These are phyloP conservation scores for Drosophila persimilis DNA, from an alignment of 1,140 invertebrate genomes.

Conservation along the genomic window DNA sequence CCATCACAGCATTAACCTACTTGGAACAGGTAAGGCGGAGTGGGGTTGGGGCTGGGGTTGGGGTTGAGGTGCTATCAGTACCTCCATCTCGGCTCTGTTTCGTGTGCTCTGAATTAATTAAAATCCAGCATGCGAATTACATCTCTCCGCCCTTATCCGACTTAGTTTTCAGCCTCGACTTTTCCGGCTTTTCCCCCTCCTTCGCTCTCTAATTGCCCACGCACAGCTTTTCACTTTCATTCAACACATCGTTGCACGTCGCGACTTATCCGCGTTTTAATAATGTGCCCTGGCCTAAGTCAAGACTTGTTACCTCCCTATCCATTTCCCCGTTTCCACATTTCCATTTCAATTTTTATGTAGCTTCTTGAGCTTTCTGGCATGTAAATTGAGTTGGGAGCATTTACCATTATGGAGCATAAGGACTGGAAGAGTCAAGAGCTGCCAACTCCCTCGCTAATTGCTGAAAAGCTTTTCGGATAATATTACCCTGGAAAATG, in stretches of 20 bases:
- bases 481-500: too few relatives aligned
- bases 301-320: neutral
- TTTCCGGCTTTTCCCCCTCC: neutral
- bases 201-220: constrained; percentile 74
- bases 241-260: constrained; percentile 68
- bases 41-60: too few relatives aligned
- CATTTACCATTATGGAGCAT: constrained; percentile 61
- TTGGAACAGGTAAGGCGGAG: constrained; percentile 15
- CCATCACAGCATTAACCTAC: constrained; percentile 67
- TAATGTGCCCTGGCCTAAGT: constrained; percentile 48
- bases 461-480: constrained; percentile 21
- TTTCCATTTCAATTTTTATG: neutral
- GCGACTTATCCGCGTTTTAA: constrained; percentile 76
- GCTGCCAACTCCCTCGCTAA: constrained; percentile 24
- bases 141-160: constrained; percentile 45
- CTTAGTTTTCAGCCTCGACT: constrained; percentile 32
- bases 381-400: constrained; percentile 67
- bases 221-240: constrained; percentile 78
- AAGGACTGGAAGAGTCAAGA: constrained; percentile 34
- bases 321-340: neutral
- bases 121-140: constrained; percentile 78
- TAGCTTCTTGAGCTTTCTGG: constrained; percentile 26
- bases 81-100: constrained; percentile 15
- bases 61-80: constrained; percentile 16
- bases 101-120: constrained; percentile 71